phyloP scores from a whole-genome alignment of 1,140 invertebrate genomes.

The Odontomachus brunneus region DNA sequence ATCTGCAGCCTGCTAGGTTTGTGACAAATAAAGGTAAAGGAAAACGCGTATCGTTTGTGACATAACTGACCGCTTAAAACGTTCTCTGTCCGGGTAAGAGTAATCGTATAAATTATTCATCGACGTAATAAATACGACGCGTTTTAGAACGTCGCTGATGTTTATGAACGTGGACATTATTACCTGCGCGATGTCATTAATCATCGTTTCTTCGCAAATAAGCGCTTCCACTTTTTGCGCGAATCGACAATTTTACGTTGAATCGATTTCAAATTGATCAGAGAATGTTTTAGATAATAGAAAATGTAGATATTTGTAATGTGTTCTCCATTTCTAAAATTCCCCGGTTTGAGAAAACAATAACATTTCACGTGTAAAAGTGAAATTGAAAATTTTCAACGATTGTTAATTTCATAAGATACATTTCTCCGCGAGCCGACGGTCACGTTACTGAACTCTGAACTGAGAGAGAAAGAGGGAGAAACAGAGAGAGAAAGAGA shows the following conservation, averaged over 20 bases:
- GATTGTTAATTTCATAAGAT: background rate
- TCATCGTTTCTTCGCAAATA: slow-evolving; percentile 13
- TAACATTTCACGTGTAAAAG: background rate
- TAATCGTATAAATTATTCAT: slow-evolving; percentile 54
- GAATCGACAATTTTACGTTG: too few species aligned
- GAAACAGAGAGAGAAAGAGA: too few species aligned
- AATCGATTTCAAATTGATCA: background rate
- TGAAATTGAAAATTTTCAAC: background rate
- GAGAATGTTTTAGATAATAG: background rate
- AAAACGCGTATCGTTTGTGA: slow-evolving; percentile 49
- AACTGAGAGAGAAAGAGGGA: too few species aligned
- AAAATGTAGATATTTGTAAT: too few species aligned
- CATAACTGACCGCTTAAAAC: slow-evolving; percentile 56
- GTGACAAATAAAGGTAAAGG: slow-evolving; percentile 61
- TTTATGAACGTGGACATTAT: slow-evolving; percentile 48
- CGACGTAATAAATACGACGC: slow-evolving; percentile 42
- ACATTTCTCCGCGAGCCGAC: background rate
- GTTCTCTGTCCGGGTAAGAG: slow-evolving; percentile 33
- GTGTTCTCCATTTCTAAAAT: background rate
- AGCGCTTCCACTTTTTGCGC: background rate
- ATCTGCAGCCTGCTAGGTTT: slow-evolving; percentile 47
- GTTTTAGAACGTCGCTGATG: slow-evolving; percentile 29
- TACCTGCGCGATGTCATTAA: slow-evolving; percentile 10
- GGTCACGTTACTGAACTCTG: slow-evolving; percentile 20
- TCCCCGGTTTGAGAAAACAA: background rate